Evolutionary conservation across 2,888 invertebrate species (phyloP).

Genomic region (Synergus umbraculus): DNA sequence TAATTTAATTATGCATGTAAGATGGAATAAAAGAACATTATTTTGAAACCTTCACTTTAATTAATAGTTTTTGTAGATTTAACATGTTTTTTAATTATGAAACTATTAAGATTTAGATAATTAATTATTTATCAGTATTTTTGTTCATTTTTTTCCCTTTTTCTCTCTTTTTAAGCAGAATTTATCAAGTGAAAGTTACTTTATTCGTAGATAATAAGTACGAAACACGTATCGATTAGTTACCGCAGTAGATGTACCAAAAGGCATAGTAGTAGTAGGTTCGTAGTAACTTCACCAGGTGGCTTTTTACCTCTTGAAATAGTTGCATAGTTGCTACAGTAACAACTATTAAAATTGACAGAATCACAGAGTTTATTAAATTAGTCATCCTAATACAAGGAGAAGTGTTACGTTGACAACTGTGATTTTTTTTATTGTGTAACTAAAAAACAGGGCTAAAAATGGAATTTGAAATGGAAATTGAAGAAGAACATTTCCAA

Average conservation of each 20-base stretch:
- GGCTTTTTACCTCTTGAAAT: not conserved
- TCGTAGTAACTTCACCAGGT: not conserved
- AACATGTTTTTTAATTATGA: too few species aligned
- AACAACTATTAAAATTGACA: too few species aligned
- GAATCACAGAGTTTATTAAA: not conserved
- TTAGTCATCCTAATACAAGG: not conserved
- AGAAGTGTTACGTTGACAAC: not conserved
- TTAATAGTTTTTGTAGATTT: not conserved
- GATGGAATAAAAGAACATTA: not conserved
- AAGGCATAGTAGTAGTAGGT: not conserved
- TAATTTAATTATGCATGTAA: not conserved
- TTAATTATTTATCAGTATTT: too few species aligned
- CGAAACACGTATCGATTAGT: not conserved
- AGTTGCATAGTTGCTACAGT: not conserved
- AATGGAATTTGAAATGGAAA: conserved; percentile 16
- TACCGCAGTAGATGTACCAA: not conserved
- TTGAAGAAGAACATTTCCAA: not conserved
- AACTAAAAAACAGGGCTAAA: not conserved
- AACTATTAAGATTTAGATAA: too few species aligned
- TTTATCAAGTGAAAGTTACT: not conserved
- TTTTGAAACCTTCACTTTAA: not conserved
- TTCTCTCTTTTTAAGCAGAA: not conserved
- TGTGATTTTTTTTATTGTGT: not conserved
- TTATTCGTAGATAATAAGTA: not conserved
- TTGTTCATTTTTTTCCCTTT: too few species aligned